Percentiles rank a stretch among this genome's conserved stretches.
These are phyloP conservation scores for Brachionus rotundiformis DNA, from an alignment of 1,140 invertebrate species.

Conservation along the genomic window DNA sequence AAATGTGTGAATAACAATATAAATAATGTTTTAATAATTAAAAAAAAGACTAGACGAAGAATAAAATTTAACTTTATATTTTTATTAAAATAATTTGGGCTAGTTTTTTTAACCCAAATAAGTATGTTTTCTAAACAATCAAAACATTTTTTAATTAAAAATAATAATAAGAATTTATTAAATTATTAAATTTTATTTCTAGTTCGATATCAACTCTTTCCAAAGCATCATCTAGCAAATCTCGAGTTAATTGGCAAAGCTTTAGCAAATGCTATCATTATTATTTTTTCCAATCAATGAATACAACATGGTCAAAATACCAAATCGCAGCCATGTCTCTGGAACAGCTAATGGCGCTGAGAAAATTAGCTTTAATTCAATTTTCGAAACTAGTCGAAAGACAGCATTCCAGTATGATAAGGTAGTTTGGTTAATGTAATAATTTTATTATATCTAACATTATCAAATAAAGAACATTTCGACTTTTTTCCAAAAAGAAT, in stretches of 20 bases:
- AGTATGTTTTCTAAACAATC: too few species aligned
- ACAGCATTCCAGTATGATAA: slow-evolving; percentile 39
- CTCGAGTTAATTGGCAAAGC: slow-evolving; percentile 46
- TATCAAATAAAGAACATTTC: slow-evolving; percentile 17
- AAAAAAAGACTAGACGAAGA: too few species aligned
- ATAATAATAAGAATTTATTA: too few species aligned
- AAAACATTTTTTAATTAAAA: too few species aligned
- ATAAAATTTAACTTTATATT: too few species aligned
- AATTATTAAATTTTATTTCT: neutral
- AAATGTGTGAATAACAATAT: too few species aligned
- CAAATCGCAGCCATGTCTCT: slow-evolving; percentile 44
- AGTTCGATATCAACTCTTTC: slow-evolving; percentile 49
- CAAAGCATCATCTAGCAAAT: slow-evolving; percentile 25
- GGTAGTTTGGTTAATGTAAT: neutral
- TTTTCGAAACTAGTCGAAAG: slow-evolving; percentile 37
- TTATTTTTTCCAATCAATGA: slow-evolving; percentile 45
- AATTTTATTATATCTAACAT: neutral
- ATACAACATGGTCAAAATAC: slow-evolving; percentile 44
- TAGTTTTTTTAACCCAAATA: too few species aligned
- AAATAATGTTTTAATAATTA: too few species aligned
- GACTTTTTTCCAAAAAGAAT: slow-evolving; percentile 44
- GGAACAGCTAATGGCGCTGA: slow-evolving; percentile 31
- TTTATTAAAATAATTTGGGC: too few species aligned
- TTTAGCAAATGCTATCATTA: slow-evolving; percentile 49
- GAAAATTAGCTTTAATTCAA: slow-evolving; percentile 17